Base-by-base conservation (phyloP, 2,888 invertebrate genomes). In the Ephialtes manifestator region DNA sequence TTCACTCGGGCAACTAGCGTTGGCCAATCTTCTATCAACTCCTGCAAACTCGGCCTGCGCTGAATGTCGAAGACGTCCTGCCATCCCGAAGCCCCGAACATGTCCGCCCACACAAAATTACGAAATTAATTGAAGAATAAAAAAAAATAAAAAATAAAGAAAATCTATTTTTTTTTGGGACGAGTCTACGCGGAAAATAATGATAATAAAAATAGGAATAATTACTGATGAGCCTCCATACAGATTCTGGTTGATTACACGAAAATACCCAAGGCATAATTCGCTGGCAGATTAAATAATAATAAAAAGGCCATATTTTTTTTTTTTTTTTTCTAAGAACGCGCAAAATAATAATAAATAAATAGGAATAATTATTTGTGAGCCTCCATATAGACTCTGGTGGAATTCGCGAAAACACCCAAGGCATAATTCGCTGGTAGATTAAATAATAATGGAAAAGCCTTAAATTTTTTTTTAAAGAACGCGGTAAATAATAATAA, bases 11-110 rank as follows among this genome's bases (percentile, higher is more conserved):
- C 95, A 94, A 95, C 95, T 94, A 97, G 96, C 92, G 94, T 96
- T 93, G 97, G 97, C 97, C 97, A 97, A 95, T 97, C 97, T 92
- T 96, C 96, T 94, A 97, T 96, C 94, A 97, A 94, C 95, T 96
- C 96, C 93, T 95, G 95, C 89, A 96, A 95, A 95, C 96, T 96
- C 95, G 96, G 96, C 91, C 96, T 95, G 95, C 96, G 96, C 95
- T 95, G 95, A 94, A 96, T 96, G 93, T 96, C 95, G 95, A 96
- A 96, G 94, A 96, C 95, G 93, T 95, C 96, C 96, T 96, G 95
- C 95, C 95, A 72, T 80, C 94, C 94, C 89, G 90, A 91, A 90
- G 81, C 77, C 71, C 78, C 78, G 81, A 48, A 60, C 77, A 84
- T 74, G 79, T 81, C 70, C 76, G 79, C 84, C 55, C 77, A 65